phyloP scores from a whole-genome alignment of 2,113 vertebrate genomes.

The Columbina picui region DNA sequence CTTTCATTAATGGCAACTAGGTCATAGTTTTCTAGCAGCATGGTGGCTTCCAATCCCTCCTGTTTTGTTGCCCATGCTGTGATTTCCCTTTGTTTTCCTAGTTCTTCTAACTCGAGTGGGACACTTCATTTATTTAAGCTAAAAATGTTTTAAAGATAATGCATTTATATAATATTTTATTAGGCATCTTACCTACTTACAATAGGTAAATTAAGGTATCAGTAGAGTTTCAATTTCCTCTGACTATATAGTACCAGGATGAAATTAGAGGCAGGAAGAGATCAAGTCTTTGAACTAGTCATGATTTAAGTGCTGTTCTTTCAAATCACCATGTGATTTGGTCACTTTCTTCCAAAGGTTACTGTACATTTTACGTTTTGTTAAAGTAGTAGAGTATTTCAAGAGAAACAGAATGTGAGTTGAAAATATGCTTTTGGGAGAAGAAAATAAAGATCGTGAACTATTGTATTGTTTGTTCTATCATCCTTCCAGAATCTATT shows the following conservation, averaged over 20 bases:
- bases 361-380: not conserved
- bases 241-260: not conserved
- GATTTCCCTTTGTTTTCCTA: not conserved
- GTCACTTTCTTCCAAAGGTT: not conserved
- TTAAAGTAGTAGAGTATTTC: not conserved
- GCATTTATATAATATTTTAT: not conserved
- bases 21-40: too few species aligned
- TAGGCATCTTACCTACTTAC: not conserved
- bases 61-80: too few species aligned
- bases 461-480: not conserved
- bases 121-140: not conserved
- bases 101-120: not conserved
- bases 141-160: not conserved
- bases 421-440: not conserved
- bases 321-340: not conserved
- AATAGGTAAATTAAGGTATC: not conserved
- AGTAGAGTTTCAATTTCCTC: not conserved
- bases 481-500: not conserved
- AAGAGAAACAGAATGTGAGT: not conserved
- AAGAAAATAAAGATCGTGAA: conserved; percentile 10
- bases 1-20: too few species aligned
- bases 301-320: not conserved
- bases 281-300: not conserved
- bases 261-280: not conserved
- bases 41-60: too few species aligned